Percentiles rank a stretch among this genome's conserved stretches.
phyloP scores from a whole-genome alignment of 23 tunicate species.

The Halocynthia roretzi region DNA sequence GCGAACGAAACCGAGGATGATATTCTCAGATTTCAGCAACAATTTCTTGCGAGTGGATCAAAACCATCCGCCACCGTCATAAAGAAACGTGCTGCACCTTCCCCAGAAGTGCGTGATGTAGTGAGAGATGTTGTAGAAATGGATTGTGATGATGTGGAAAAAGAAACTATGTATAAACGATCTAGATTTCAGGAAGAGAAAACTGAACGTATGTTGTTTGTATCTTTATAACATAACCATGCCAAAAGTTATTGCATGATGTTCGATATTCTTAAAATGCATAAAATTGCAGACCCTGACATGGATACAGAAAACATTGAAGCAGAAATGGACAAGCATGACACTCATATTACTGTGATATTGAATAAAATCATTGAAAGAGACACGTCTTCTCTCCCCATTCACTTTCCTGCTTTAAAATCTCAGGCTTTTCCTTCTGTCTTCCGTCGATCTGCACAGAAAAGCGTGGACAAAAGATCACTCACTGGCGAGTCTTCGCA shows the following conservation, averaged over 20 bases:
- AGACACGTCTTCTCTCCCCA: slow-evolving; percentile 7
- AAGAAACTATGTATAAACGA: not conserved
- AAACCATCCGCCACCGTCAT: slow-evolving; percentile 39
- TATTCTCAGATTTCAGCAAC: slow-evolving; percentile 33
- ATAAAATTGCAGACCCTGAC: not conserved
- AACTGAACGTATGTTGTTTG: not conserved
- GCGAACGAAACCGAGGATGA: slow-evolving; percentile 54
- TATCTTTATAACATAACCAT: not conserved
- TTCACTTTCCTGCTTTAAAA: slow-evolving; percentile 31
- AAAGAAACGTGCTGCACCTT: slow-evolving; percentile 17
- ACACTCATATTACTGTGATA: slow-evolving; percentile 61
- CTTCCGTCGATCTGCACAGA: not conserved
- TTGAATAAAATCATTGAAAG: slow-evolving; percentile 49
- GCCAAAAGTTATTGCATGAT: too few relatives aligned
- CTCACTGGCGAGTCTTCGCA: too few relatives aligned
- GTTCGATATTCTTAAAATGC: too few relatives aligned
- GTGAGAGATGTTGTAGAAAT: slow-evolving; percentile 5
- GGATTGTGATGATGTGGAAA: not conserved
- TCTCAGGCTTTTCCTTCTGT: slow-evolving; percentile 12
- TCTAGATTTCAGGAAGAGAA: not conserved
- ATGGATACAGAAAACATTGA: slow-evolving; percentile 16
- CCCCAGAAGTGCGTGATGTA: not conserved
- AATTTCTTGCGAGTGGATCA: slow-evolving; percentile 56
- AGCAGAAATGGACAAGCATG: slow-evolving; percentile 57
- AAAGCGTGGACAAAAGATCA: not conserved